Evolutionary conservation across 1,140 invertebrate species (phyloP), one percentile per base, ranked within the genome.

Genomic region (Heliconius eleuchia): DNA sequence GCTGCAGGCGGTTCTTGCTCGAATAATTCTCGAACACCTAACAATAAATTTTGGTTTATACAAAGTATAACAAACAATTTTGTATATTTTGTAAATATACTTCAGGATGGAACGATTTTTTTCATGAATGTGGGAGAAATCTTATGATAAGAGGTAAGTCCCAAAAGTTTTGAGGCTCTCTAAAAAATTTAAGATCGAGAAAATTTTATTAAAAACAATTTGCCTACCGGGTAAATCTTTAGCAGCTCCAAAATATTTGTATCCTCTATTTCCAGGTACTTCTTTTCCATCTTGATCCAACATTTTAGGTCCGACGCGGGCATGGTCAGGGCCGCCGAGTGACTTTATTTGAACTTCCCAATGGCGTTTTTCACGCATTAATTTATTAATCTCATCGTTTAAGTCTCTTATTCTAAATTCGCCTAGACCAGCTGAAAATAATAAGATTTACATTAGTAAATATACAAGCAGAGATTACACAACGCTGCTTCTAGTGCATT

Each of bases 381-480:
- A 91, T 95, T 99, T 99, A 91, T 99, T 99, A 77, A 99, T 99
- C 95, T 99, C 99, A 95, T 99, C 99, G 92, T 99, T 99, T 2
- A 99, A 94, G 94, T 99, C 99, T 50, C 99, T 95, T 83, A 99
- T 98, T 55, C 99, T 96, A 91, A 99, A 99, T 95, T 99, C 99
- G 1, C 99, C 99, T 1, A 99, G 95, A 84, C 99, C 99, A 87
- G 99, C 99, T 97, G 83, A 85, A 82, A 82, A 66, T 57, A 37
- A 39, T 39, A 6, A 9, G 16, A 18, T 52, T 52, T 19, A 52
- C 16, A 19, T 52, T 19, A 52, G 50, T 52, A 52, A 52, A 6
- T 52, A 46, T 52, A 19, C 18, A 52, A 52, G 42, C 42, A 46
- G 13, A 19, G 16, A 18, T 52, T 18, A 19, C 50, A 52, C 18